These are phyloP conservation scores for Ataeniobius toweri DNA, from an alignment of 2,797 vertebrate species.

Conservation along the genomic window DNA sequence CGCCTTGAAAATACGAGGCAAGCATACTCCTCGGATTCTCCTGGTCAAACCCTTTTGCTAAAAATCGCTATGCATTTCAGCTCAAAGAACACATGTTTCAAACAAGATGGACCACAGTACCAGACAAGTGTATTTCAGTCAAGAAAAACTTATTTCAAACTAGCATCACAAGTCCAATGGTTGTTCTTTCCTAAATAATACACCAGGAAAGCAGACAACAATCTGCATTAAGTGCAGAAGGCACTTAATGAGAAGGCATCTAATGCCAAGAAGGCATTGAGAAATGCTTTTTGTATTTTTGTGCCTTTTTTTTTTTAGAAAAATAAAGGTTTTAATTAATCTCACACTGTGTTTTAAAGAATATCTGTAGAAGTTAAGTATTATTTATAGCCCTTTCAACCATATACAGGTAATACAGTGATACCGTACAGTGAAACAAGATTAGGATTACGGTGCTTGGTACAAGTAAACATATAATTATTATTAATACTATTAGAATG, in stretches of 20 bases:
- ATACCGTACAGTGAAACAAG: not conserved
- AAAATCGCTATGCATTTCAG: constrained; percentile 28
- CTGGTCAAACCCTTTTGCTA: constrained; percentile 37
- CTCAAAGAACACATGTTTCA: constrained; percentile 24
- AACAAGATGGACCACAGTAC: constrained; percentile 9
- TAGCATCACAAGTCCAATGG: not conserved
- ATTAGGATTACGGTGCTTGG: not conserved
- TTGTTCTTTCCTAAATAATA: not conserved
- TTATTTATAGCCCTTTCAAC: not conserved
- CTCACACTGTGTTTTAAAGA: not conserved
- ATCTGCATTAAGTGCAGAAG: no score
- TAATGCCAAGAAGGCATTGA: not conserved
- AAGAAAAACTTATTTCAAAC: constrained; percentile 5
- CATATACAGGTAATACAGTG: not conserved
- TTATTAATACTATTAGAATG: not conserved
- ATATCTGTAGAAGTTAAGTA: not conserved
- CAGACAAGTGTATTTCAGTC: constrained; percentile 31
- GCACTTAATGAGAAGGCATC: not conserved
- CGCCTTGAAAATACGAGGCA: constrained; percentile 55
- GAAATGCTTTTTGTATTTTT: not conserved
- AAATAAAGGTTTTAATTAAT: not conserved
- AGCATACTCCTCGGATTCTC: constrained; percentile 38
- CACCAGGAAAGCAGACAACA: not conserved
- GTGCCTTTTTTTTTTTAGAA: no score
- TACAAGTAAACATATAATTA: not conserved